A percentile compares a stretch with the other conserved stretches of the same genome.
phyloP scores from a whole-genome alignment of 2,797 vertebrate species.

The Gallinago nigripennis region DNA sequence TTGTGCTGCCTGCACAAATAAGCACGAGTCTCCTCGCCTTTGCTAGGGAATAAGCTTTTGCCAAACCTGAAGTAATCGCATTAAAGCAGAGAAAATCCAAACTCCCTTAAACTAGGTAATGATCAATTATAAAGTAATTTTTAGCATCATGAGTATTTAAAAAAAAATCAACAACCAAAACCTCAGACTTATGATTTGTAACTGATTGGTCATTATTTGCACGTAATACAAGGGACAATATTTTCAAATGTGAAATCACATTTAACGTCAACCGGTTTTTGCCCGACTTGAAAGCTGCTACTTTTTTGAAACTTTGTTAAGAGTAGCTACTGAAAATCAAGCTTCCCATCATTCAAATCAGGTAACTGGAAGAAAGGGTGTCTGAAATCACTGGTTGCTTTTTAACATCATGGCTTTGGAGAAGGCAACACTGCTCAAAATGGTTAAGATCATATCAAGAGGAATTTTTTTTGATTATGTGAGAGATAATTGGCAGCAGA shows the following conservation, averaged over 20 bases:
- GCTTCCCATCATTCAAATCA: background rate
- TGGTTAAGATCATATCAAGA: background rate
- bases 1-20: background rate
- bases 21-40: background rate
- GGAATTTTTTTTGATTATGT: background rate
- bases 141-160: background rate
- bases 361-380: background rate
- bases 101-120: background rate
- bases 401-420: background rate
- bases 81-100: background rate
- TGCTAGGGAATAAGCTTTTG: background rate
- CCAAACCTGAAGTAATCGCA: background rate
- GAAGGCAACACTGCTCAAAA: background rate
- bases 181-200: background rate
- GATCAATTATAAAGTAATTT: background rate
- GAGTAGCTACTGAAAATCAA: background rate
- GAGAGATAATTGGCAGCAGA: background rate
- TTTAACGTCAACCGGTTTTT: background rate
- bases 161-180: background rate
- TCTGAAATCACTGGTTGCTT: background rate
- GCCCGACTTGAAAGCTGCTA: background rate
- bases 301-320: background rate
- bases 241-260: background rate
- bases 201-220: background rate
- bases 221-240: background rate